Conservation (phyloP, 2,797 vertebrate genomes). For the Onychomys arenicola region DNA sequence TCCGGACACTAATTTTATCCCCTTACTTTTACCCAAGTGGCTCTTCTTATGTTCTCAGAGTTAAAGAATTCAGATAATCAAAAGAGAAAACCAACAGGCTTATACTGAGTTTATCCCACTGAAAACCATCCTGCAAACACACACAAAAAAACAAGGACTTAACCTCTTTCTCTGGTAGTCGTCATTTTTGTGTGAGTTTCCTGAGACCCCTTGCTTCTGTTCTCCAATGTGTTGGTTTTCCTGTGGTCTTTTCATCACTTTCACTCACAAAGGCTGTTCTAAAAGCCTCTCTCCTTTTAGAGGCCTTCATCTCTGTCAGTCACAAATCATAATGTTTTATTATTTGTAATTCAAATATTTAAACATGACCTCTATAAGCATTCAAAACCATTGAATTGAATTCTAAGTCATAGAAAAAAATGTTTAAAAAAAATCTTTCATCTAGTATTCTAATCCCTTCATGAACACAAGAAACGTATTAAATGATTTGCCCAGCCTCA, state of each 20-base stretch:
- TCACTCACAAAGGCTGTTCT: background rate
- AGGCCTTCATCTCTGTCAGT: background rate
- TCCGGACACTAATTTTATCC: background rate
- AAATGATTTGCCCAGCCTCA: background rate
- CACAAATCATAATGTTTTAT: background rate
- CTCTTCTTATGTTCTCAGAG: background rate
- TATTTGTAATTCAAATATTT: constrained; percentile 1
- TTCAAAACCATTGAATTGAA: constrained; percentile 15
- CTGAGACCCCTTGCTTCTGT: background rate
- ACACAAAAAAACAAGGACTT: background rate
- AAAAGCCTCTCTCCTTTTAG: background rate
- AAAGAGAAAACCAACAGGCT: constrained; percentile 15
- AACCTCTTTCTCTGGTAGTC: background rate
- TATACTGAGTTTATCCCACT: background rate
- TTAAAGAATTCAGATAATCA: constrained; percentile 35
- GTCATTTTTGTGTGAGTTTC: background rate
- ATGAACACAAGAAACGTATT: background rate
- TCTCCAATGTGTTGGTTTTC: background rate
- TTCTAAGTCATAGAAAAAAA: background rate
- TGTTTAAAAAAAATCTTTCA: background rate
- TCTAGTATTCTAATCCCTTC: background rate
- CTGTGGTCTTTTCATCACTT: background rate
- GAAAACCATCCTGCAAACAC: constrained; percentile 24
- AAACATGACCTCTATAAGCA: background rate
- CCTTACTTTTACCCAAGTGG: background rate